Conservation (phyloP, 2,888 invertebrate genomes). For the Pocota personata region DNA sequence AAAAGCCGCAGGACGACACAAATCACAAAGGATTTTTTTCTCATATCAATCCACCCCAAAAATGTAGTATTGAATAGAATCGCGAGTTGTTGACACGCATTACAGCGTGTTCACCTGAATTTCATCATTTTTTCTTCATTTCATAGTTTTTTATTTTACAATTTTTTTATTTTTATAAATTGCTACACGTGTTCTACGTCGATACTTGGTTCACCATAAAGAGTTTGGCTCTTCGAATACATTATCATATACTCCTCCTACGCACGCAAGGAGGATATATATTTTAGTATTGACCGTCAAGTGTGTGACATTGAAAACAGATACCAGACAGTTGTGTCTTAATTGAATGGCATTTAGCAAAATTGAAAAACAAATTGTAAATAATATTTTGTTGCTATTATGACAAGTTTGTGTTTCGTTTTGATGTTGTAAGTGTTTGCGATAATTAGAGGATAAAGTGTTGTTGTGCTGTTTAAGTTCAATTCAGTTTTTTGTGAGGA, state of each 20-base stretch:
- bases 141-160: neutral
- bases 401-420: neutral
- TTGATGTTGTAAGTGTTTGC: neutral
- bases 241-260: neutral
- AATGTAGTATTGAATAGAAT: neutral
- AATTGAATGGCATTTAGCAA: neutral
- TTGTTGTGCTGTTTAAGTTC: neutral
- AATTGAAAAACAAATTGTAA: neutral
- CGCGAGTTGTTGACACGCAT: slow-evolving; percentile 1
- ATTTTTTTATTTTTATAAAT: neutral
- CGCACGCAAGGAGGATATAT: neutral
- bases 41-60: neutral
- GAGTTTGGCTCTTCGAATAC: neutral
- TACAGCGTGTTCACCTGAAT: neutral
- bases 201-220: too few relatives aligned
- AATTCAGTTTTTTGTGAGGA: neutral
- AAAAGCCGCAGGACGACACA: neutral
- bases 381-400: neutral
- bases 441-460: neutral
- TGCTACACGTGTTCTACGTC: neutral
- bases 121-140: slow-evolving; percentile 2
- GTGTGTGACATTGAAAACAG: slow-evolving; percentile 8
- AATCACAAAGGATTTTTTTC: neutral
- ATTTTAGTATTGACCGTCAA: neutral
- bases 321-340: neutral